A percentile compares a stretch with the other conserved stretches of the same genome.
These are phyloP conservation scores for Platycheirus rosarum DNA, from an alignment of 2,888 invertebrate species.

Conservation along the genomic window DNA sequence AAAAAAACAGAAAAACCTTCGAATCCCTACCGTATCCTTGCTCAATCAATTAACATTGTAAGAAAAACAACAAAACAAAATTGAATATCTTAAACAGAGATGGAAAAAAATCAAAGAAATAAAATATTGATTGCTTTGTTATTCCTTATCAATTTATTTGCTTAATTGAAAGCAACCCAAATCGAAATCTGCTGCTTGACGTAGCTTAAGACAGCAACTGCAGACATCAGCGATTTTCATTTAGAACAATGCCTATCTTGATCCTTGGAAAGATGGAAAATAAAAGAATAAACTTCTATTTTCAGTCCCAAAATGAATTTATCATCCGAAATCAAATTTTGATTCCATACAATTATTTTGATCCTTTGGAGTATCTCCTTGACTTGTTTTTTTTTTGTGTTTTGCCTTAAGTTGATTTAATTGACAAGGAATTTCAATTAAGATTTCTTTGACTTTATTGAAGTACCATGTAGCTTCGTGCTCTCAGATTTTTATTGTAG, in stretches of 20 bases:
- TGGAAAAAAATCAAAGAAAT: constrained; percentile 1
- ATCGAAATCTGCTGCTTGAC: background rate
- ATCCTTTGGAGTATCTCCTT: background rate
- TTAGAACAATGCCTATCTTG: background rate
- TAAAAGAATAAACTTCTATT: background rate
- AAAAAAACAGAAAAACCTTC: too few relatives aligned
- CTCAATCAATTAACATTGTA: constrained; percentile 18
- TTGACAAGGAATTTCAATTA: background rate
- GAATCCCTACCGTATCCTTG: background rate
- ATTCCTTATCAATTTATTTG: background rate
- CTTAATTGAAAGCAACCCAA: constrained; percentile 14
- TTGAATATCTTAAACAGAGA: background rate
- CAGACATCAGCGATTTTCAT: constrained; percentile 10
- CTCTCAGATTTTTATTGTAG: too few relatives aligned
- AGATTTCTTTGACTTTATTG: too few relatives aligned
- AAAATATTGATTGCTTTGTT: constrained; percentile 14
- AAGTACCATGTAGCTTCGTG: too few relatives aligned
- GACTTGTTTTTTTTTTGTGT: background rate
- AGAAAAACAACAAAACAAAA: constrained; percentile 8
- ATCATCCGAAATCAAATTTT: constrained; percentile 26
- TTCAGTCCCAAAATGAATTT: constrained; percentile 6
- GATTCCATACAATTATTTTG: constrained; percentile 7
- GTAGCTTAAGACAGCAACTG: constrained; percentile 5
- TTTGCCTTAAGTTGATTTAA: background rate
- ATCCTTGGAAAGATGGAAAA: constrained; percentile 3